phyloP scores from a whole-genome alignment of 2,797 vertebrate species.

The Amblyraja radiata region DNA sequence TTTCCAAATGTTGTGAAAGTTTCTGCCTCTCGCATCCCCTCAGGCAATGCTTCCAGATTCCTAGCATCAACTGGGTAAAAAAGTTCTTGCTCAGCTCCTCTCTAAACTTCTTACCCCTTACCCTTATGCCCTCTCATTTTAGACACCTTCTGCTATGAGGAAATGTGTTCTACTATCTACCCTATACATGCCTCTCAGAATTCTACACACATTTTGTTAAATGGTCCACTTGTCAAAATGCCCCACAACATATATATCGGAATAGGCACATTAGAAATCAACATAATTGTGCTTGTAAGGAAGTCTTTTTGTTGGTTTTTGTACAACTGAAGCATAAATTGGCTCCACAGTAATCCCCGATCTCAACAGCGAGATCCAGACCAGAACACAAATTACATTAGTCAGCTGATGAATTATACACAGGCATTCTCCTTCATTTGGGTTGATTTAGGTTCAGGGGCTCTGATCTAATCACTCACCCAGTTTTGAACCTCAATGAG shows the following conservation, averaged over 20 bases:
- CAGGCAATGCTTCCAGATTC: no score
- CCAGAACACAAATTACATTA: background rate
- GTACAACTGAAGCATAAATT: background rate
- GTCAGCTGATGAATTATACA: background rate
- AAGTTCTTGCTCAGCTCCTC: no score
- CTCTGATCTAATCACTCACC: background rate
- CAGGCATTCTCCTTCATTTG: background rate
- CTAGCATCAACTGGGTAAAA: no score
- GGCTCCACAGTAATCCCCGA: background rate
- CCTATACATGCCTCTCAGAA: no score
- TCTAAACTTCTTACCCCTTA: no score
- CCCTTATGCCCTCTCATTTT: no score
- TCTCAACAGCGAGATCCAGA: background rate
- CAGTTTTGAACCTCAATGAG: background rate
- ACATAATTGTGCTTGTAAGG: background rate
- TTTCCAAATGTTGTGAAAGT: no score
- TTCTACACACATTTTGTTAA: background rate
- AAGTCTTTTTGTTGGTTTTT: background rate
- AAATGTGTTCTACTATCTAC: no score
- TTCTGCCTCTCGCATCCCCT: no score
- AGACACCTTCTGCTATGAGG: no score
- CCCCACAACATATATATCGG: background rate
- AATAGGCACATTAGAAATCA: background rate
- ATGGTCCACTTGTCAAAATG: background rate
- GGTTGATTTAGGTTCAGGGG: background rate